These are phyloP conservation scores for Neoniphon sammara DNA, from an alignment of 2,797 vertebrate genomes.

Conservation along the genomic window DNA sequence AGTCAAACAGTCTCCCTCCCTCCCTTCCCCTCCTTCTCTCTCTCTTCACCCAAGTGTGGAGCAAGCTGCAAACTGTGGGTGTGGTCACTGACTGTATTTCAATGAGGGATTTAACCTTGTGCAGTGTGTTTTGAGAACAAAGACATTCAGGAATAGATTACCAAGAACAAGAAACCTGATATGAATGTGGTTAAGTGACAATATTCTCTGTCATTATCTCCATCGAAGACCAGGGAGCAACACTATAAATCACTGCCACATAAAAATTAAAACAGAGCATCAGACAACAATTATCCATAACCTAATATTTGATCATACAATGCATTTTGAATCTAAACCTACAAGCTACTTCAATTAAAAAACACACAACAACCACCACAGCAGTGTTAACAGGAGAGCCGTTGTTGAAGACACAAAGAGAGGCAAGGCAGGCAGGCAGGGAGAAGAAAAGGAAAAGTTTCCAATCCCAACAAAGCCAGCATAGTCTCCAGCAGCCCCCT, in stretches of 20 bases:
- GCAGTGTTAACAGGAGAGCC: constrained; percentile 52
- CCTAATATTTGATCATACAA: not conserved
- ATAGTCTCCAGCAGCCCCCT: constrained; percentile 59
- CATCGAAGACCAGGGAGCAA: not conserved
- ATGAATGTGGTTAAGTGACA: not conserved
- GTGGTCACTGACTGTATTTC: constrained; percentile 27
- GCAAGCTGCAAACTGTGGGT: constrained; percentile 32
- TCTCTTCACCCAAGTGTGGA: constrained; percentile 32
- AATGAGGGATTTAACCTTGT: constrained; percentile 23
- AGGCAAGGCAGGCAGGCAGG: constrained; percentile 48
- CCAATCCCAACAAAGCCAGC: constrained; percentile 73
- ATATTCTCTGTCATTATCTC: not conserved
- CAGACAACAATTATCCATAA: not conserved
- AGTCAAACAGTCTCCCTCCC: constrained; percentile 35
- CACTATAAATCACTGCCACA: constrained; percentile 3
- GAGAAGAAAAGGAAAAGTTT: constrained; percentile 70
- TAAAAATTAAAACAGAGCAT: not conserved
- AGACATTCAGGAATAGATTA: constrained; percentile 2
- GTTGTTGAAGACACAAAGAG: constrained; percentile 69
- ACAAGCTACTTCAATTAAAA: constrained; percentile 14
- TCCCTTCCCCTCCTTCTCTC: not conserved
- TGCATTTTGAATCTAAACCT: not conserved
- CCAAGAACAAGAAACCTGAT: not conserved
- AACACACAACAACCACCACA: constrained; percentile 29
- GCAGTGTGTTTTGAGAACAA: not conserved